Base-by-base conservation (phyloP, 2,888 invertebrate genomes). In the Eledone cirrhosa region DNA sequence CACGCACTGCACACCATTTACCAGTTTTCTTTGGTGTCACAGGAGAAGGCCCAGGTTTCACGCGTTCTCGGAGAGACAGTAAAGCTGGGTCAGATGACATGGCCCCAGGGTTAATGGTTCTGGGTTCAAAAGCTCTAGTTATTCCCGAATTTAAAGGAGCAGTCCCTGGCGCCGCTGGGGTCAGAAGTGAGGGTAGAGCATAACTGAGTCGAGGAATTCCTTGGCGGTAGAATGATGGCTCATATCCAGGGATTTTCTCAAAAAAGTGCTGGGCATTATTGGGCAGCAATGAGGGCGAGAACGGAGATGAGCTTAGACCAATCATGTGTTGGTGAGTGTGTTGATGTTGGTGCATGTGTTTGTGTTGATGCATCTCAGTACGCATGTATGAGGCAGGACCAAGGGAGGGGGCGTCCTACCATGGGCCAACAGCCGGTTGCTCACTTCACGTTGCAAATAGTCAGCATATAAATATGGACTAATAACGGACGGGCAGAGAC, bases 1-100 rank as follows among this genome's bases (percentile, higher is more conserved):
- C 98, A 91, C 99, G 98, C 96, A 98, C 98, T 59, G 98, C 97
- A 92, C 98, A 98, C 98, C 98, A 99, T 89, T 97, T 96, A 82
- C 98, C 88, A 31, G 86, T 82, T 75, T 88, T 88, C 88, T 72
- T 72, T 33, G 72, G 29, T 29, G 67, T 33, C n/a, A 72, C 72
- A 31, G 72, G 72, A 72, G 76, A 48, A 48, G 76, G 76, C 13
- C 47, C 76, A 22, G 48, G 48, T 76, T 76, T 76, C 48, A 48
- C 76, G 16, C 76, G 76, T 48, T 76, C 76, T 48, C 76, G 76
- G 24, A 76, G 48, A 22, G 76, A 76, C 29, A 76, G 48, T 48
- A 76, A 76, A 48, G 41, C 76, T 24, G 47, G 76, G 22, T 47
- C 76, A 24, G 76, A 76, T 29, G 76, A 76, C 24, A 76, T 47